phyloP scores from a whole-genome alignment of 2,888 invertebrate genomes.

The Malacosoma neustria region DNA sequence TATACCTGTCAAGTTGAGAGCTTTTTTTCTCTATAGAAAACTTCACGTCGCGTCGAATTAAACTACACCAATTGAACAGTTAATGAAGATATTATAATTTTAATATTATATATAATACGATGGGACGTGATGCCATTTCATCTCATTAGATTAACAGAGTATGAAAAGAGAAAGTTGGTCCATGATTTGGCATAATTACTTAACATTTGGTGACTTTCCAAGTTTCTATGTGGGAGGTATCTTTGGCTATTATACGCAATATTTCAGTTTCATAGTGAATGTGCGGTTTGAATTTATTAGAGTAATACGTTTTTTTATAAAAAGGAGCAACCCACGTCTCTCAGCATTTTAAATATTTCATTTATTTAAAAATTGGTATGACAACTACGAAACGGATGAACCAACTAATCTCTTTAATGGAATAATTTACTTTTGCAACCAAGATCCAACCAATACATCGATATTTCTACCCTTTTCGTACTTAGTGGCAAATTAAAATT shows the following conservation, averaged over 20 bases:
- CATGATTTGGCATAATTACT: slow-evolving; percentile 27
- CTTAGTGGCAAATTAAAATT: no score
- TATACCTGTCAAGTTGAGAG: no score
- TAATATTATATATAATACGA: slow-evolving; percentile 22
- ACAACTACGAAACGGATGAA: no score
- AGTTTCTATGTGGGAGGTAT: slow-evolving; percentile 24
- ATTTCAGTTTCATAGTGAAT: slow-evolving; percentile 43
- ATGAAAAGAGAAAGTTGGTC: slow-evolving; percentile 27
- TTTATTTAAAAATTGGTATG: no score
- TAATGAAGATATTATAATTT: slow-evolving; percentile 33
- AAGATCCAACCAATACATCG: no score
- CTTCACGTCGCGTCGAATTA: no score
- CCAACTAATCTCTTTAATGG: no score
- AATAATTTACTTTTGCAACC: no score
- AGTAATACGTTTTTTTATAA: neutral
- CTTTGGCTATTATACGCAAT: slow-evolving; percentile 52
- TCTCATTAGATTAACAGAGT: slow-evolving; percentile 5
- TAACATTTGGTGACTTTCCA: slow-evolving; percentile 5
- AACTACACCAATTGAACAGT: slow-evolving; percentile 27
- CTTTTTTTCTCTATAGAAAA: no score
- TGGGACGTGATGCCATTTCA: slow-evolving; percentile 15
- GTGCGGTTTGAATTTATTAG: slow-evolving; percentile 22
- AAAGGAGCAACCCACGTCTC: neutral
- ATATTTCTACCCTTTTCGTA: no score
- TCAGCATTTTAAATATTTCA: no score